phyloP scores from a whole-genome alignment of 2,797 vertebrate genomes.

The Cyclopterus lumpus region DNA sequence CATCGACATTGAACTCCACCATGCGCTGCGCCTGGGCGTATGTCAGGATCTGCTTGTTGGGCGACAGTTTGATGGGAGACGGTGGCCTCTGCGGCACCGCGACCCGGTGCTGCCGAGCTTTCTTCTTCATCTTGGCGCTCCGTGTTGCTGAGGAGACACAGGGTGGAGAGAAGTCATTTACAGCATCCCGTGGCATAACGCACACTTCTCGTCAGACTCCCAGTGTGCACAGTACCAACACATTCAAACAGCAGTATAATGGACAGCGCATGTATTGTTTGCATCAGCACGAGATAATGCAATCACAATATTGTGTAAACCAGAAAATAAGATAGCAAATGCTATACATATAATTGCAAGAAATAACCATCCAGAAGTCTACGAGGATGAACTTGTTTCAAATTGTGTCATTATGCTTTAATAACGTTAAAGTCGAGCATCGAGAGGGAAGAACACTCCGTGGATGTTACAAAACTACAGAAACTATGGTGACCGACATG shows the following conservation, averaged over 20 bases:
- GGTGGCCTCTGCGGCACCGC: slow-evolving; percentile 88
- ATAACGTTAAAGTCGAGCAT: not conserved
- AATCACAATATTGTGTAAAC: not conserved
- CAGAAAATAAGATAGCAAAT: not conserved
- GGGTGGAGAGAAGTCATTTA: not conserved
- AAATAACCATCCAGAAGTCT: not conserved
- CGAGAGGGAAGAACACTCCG: not conserved
- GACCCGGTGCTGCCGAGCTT: slow-evolving; percentile 92
- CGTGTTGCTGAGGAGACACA: slow-evolving; percentile 73
- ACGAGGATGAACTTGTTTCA: not conserved
- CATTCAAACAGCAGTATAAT: not conserved
- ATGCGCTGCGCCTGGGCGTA: slow-evolving; percentile 98
- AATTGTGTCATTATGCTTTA: not conserved
- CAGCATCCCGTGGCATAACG: not conserved
- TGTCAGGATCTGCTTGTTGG: slow-evolving; percentile 95
- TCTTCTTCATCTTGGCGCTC: slow-evolving; percentile 93
- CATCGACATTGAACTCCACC: slow-evolving; percentile 97
- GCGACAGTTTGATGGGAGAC: slow-evolving; percentile 94
- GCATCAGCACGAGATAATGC: not conserved
- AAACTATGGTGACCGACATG: not conserved
- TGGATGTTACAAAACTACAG: not conserved
- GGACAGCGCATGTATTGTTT: not conserved
- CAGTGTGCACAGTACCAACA: not conserved
- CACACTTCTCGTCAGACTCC: not conserved
- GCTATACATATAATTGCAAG: not conserved